Base-by-base conservation (phyloP, 37 sponge, comb jelly and placozoan genomes). In the Beroe ovata region DNA sequence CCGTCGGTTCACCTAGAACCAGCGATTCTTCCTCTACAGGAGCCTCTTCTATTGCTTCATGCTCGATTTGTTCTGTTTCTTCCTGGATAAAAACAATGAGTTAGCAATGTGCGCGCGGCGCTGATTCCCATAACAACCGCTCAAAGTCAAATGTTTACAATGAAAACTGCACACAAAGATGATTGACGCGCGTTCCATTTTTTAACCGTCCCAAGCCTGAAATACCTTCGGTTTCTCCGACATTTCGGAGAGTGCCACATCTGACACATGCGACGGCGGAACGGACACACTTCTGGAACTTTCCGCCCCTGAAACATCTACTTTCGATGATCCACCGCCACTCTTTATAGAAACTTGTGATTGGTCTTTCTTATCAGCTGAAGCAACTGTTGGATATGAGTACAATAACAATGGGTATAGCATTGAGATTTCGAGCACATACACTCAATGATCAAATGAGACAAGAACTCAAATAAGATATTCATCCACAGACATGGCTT, bases 1-100 rank as follows among this genome's bases (percentile, higher is more conserved):
- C 96, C 91, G 40, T 93, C 16, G 90, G 69, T 0, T 60, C 60
- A 0, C 94, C 95, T 42, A 60, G 60, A 22, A 90, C 60, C 28
- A 71, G 25, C 8, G 14, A 0, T 21, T 19, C 38, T 25, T 77
- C 84, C 6, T 37, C 84, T n/a, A n/a, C 25, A n/a, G 28, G 38
- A 4, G 28, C 28, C 22, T 40, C 84, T 22, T 39, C 54, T 38
- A 14, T 37, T 66, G 69, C 16, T 66, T 33, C 69, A 11, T 26
- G 32, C 16, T 66, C 69, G 14, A 37, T 66, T 26, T 26, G 32
- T 18, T 66, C 69, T 26, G 69, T 66, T 26, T 66, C 69, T 47
- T 47, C 54, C 54, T 47, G 54, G 11, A 47, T 16, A 16, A 6
- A 47, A 6, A 47, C 6, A 6, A 47, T 6, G 11, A 47, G 54